Evolutionary conservation across 2,888 invertebrate species (phyloP), one percentile per base, ranked within the genome.

Genomic region (Lysandra bellargus): DNA sequence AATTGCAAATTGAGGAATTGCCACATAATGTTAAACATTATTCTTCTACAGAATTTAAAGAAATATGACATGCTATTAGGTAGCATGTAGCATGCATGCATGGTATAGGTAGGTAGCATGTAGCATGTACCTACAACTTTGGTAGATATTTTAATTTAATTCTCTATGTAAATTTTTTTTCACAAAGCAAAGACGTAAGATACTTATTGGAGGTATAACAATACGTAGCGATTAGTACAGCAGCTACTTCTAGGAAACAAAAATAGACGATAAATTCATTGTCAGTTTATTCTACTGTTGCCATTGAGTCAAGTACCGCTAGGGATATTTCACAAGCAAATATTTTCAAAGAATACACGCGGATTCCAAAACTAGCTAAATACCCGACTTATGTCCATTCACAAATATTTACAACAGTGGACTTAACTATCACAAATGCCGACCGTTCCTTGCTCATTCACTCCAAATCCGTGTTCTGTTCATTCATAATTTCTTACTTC

Each of bases 381-480:
- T 79, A 33, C 69, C 72, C 75, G 78, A 82, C 80, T 85, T 82
- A 83, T 78, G 73, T 86, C 88, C 90, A 90, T 91, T 91, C 88
- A 90, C 88, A 91, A 91, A 91, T 90, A 91, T 91, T 91, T 90
- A 90, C 89, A 90, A 91, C 88, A 87, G 88, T 85, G 83, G 89
- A 84, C 87, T 90, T 90, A 87, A 82, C 80, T 33, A 53, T 76
- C 49, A 76, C 76, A 76, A 49, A 76, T 53, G 76, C 76, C 76
- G 76, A 76, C 57, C 33, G 33, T 53, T 75, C 75, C 75, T 49
- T 75, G 75, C 57, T 57, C 76, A 76, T 76, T 76, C 76, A 76
- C 6, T 23, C 49, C 33, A 53, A 76, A 76, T 76, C 76, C 76
- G 14, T 53, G 76, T 76, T 57, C 57, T 76, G 76, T 53, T 53